Percentiles rank a stretch among this genome's conserved stretches.
Conservation (phyloP, 1,140 invertebrate species). For the Eumaeus atala region DNA sequence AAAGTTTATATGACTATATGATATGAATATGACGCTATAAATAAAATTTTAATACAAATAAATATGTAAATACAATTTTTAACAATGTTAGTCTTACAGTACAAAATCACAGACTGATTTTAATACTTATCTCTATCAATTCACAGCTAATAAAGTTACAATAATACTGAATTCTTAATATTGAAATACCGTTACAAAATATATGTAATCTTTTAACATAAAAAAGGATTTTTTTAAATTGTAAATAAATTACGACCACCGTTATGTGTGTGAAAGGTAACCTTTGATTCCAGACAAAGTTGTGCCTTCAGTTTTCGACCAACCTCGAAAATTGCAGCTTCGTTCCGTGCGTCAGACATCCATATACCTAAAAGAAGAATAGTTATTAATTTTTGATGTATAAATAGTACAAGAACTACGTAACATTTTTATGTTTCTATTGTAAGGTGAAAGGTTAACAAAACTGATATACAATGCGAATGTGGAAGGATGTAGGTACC, state of each 20-base stretch:
- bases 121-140: too few species aligned
- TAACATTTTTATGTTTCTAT: too few species aligned
- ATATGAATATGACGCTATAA: too few species aligned
- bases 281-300: constrained; percentile 19
- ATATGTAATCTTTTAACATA: not conserved
- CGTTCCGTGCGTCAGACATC: constrained; percentile 78
- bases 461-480: too few species aligned
- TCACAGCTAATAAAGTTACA: too few species aligned
- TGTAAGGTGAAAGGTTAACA: too few species aligned
- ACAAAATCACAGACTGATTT: not conserved
- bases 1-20: constrained; percentile 9
- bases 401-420: too few species aligned
- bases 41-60: constrained; percentile 10
- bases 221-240: constrained; percentile 20
- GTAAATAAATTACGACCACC: constrained; percentile 18
- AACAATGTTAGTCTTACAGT: not conserved
- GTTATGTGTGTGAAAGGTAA: constrained; percentile 32
- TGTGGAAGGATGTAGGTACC: too few species aligned
- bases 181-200: too few species aligned
- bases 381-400: too few species aligned
- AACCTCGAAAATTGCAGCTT: constrained; percentile 83
- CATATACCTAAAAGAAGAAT: constrained; percentile 35
- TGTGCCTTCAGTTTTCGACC: constrained; percentile 85
- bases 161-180: too few species aligned
- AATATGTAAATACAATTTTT: too few species aligned